phyloP scores from a whole-genome alignment of 2,113 vertebrate genomes.

The Thymallus thymallus region DNA sequence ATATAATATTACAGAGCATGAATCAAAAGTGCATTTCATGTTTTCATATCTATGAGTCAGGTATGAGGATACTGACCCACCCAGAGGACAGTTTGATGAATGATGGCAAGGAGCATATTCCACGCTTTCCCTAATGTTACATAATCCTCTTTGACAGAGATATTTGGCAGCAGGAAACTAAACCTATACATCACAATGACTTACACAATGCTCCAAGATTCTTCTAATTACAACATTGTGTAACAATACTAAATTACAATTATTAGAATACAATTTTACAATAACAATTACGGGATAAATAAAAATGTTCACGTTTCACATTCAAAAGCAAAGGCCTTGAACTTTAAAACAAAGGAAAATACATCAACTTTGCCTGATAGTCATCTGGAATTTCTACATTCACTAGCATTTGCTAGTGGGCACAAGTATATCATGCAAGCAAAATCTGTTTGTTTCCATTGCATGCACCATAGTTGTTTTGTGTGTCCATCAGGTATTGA shows the following conservation, averaged over 20 bases:
- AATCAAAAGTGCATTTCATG: background rate
- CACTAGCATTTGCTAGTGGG: background rate
- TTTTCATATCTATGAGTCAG: background rate
- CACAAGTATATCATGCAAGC: constrained; percentile 6
- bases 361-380: background rate
- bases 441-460: background rate
- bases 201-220: background rate
- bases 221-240: background rate
- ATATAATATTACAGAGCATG: background rate
- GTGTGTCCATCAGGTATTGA: background rate
- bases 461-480: background rate
- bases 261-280: background rate
- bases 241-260: background rate
- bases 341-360: background rate
- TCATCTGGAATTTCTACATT: background rate
- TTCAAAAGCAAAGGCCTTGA: background rate
- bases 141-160: too few species aligned
- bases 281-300: background rate
- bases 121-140: too few species aligned
- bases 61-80: background rate
- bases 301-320: background rate
- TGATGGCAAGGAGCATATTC: background rate
- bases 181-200: background rate
- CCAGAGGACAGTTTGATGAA: background rate
- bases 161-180: background rate